Base-by-base conservation (phyloP, 2,888 invertebrate genomes). In the Branchipolynoe longqiensis region DNA sequence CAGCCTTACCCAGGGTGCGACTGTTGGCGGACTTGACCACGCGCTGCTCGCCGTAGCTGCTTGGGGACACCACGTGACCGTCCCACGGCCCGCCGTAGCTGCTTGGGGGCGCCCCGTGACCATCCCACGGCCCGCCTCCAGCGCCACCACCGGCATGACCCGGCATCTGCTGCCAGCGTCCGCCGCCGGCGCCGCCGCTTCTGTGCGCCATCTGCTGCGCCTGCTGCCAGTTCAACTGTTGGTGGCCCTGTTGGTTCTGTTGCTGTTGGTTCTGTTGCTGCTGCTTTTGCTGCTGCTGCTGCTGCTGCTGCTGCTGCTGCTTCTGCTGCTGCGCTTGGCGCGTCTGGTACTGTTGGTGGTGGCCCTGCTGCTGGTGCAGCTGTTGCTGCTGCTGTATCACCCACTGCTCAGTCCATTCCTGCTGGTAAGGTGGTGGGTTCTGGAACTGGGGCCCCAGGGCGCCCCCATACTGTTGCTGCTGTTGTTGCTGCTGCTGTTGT, bases 221-320 rank as follows among this genome's bases (percentile, higher is more conserved):
- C 48, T 78, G 78, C 48, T 31, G 62, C 62, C 25, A 28, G 8
- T 6, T 22, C 62, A 28, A 62, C 25, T 22, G 25, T 31, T 62
- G 62, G 6, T 62, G 62, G n/a, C n/a, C n/a, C 62, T 62, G 62
- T 31, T 62, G 62, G 8, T 48, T 28, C 78, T 85, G 56, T 31
- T 83, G 82, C 31, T 82, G 38, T 40, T 81, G 41, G 41, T 83
- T 38, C 41, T 56, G 40, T 40, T 82, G 56, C 31, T 85, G 73
- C 48, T 73, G 73, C 40, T 73, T 56, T 41, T 85, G 83, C 54
- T 83, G 74, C 33, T 85, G 59, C 48, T 73, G 85, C 62, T 85
- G 82, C 62, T 73, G 82, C 58, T 36, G 69, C 8, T 73, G 54
- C 22, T 41, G 48, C 6, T 82, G 78, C 22, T 41, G 56, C 1